phyloP scores from a whole-genome alignment of 2,888 invertebrate genomes.

The Allolobophora icterica region DNA sequence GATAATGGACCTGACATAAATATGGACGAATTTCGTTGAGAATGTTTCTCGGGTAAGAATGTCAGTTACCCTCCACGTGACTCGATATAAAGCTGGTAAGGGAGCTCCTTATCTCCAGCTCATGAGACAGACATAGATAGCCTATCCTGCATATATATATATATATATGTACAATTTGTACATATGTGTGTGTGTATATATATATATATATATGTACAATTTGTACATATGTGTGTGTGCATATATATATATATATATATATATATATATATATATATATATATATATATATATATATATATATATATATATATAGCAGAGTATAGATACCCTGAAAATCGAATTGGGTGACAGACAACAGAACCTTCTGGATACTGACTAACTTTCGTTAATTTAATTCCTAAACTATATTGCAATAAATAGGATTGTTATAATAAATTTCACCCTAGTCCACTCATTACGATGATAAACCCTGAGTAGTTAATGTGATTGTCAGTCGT shows the following conservation, averaged over 20 bases:
- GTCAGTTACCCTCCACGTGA: not conserved
- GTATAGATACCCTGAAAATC: not conserved
- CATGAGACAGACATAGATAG: not conserved
- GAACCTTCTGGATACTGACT: not conserved
- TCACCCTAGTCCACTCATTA: not conserved
- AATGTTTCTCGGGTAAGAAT: not conserved
- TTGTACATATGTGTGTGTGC: too few species aligned
- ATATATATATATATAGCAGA: too few species aligned
- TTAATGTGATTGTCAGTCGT: not conserved
- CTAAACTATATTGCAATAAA: not conserved
- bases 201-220: too few species aligned
- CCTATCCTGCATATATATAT: too few species aligned
- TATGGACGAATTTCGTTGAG: not conserved
- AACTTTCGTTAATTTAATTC: not conserved
- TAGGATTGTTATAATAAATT: not conserved
- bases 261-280: too few species aligned
- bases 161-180: too few species aligned
- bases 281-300: too few species aligned
- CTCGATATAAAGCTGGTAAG: not conserved
- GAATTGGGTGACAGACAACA: not conserved
- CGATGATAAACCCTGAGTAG: not conserved
- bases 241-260: too few species aligned
- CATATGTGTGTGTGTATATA: too few species aligned
- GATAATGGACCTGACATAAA: not conserved
- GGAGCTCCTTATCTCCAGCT: not conserved